phyloP scores from a whole-genome alignment of 2,113 vertebrate genomes.

The Misgurnus mizolepis region DNA sequence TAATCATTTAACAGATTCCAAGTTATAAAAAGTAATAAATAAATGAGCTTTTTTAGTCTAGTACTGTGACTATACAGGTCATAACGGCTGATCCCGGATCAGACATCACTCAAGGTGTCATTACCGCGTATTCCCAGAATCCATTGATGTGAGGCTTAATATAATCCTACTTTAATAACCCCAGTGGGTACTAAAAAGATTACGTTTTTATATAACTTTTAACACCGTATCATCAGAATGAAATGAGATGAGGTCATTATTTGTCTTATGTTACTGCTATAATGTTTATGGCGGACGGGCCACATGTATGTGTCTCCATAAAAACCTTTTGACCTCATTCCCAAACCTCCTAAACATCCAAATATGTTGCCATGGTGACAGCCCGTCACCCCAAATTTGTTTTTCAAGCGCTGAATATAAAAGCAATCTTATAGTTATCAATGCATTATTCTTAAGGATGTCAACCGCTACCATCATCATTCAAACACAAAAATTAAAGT shows the following conservation, averaged over 20 bases:
- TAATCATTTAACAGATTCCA: too few species aligned
- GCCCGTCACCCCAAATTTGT: background rate
- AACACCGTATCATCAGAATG: background rate
- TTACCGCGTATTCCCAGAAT: slow-evolving; percentile 12
- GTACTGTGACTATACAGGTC: background rate
- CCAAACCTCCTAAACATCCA: background rate
- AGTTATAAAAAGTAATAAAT: too few species aligned
- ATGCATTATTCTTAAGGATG: too few species aligned
- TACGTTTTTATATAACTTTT: background rate
- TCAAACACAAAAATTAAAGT: too few species aligned
- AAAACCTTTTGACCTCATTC: background rate
- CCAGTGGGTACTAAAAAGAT: background rate
- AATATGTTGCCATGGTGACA: background rate
- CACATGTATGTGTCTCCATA: background rate
- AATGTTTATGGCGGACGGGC: background rate
- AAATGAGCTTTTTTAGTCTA: too few species aligned
- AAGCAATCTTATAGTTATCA: background rate
- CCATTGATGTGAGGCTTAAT: slow-evolving; percentile 1
- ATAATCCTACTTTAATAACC: slow-evolving; percentile 33
- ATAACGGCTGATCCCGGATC: background rate
- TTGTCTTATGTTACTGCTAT: background rate
- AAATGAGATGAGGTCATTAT: background rate
- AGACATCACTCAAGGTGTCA: background rate
- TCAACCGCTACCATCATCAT: too few species aligned
- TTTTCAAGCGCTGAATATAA: background rate